phyloP scores from a whole-genome alignment of 2,797 vertebrate genomes.

The Synaphobranchus kaupii region DNA sequence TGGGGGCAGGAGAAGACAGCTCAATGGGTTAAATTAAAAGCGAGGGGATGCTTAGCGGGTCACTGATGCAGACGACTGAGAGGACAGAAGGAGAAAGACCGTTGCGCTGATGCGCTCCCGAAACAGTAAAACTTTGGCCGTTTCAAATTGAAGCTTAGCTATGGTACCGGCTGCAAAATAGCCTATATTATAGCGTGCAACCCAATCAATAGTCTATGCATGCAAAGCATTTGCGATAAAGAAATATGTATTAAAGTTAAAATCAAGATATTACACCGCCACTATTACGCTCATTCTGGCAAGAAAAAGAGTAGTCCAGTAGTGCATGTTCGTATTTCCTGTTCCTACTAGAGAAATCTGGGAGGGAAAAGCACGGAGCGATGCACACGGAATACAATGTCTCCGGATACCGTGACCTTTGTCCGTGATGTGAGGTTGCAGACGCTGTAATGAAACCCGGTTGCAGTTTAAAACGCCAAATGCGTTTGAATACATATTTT shows the following conservation, averaged over 20 bases:
- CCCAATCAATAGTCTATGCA: not conserved
- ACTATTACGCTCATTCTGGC: not conserved
- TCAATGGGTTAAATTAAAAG: conserved; percentile 79
- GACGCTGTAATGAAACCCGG: not conserved
- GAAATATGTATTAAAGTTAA: not conserved
- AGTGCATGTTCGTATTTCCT: not conserved
- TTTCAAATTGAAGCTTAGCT: not conserved
- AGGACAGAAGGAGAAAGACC: not conserved
- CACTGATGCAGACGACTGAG: conserved; percentile 59
- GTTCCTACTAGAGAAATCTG: not conserved
- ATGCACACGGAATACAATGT: not conserved
- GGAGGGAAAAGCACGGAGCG: not conserved
- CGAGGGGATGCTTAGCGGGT: conserved; percentile 63
- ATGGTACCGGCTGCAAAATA: not conserved
- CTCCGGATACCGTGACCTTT: not conserved
- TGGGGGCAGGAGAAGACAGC: conserved; percentile 44
- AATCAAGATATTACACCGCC: not conserved
- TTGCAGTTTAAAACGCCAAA: not conserved
- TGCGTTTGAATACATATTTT: too few relatives aligned
- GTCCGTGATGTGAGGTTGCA: not conserved
- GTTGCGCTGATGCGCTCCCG: not conserved
- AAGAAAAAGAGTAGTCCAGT: not conserved
- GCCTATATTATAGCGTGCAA: not conserved
- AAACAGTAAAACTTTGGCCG: not conserved
- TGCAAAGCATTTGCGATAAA: not conserved